Base-by-base conservation (phyloP, 2,888 invertebrate species). In the Oegoconia quadripuncta region DNA sequence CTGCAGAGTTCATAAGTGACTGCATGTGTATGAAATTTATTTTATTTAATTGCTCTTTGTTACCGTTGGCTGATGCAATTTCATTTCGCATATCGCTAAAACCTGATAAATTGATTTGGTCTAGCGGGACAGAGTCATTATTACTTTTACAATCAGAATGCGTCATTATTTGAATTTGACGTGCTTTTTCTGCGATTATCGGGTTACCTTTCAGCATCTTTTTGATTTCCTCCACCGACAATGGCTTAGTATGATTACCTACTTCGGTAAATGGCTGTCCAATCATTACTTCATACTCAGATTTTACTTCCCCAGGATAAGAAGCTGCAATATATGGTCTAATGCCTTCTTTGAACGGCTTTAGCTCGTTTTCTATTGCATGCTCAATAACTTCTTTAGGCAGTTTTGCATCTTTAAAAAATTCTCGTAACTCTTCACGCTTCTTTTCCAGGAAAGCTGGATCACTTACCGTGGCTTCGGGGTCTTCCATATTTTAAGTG, bases 211-310 rank as follows among this genome's bases (percentile, higher is more conserved):
- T 77, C 2, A 86, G 31, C 50, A 73, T 57, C 34, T 69, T 57
- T 42, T 68, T 79, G 40, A 81, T 66, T 63, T 84, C 76, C 32
- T 79, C 70, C 0, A 34, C 31, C 1, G 69, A 60, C 9, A 82
- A 49, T 6, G 82, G 84, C 37, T 59, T 74, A 16, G 55, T 67
- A n/a, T 63, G 55, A 33, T 80, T 77, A 28, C 69, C 73, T 27
- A 84, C 48, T 35, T 70, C 49, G 4, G 81, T 81, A 46, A 87
- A 87, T 2, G 87, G 87, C 45, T 87, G 87, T 1, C 86, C 86
- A 25, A 77, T 69, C 86, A 87, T 82, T 3, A 87, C 79, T 49
- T 86, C 86, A 44, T 77, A 78, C 42, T 86, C 86, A 0, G 82
- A 69, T 50, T 73, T 77, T 1, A 77, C 50, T 44, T 69, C 64